Evolutionary conservation across 53 echinoderm and acorn worm species (phyloP), one percentile per base, ranked within the genome.

Genomic region (Holothuria leucospilota): DNA sequence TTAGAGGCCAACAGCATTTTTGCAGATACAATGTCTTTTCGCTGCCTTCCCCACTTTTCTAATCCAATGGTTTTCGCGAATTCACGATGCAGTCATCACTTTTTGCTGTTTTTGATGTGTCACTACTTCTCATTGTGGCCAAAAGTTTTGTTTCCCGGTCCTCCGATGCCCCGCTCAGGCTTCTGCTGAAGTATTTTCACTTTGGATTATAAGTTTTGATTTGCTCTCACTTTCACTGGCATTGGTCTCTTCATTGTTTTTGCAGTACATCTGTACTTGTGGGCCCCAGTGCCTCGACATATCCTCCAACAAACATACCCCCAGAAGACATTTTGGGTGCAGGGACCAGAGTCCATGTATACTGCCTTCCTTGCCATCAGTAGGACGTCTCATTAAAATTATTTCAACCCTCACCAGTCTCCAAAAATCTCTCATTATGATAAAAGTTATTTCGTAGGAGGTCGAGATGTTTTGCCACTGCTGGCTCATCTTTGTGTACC

Each of bases 301-400:
- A 58, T 82, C 85, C 53, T 82, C 41, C 49, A 64, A 68, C 23
- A 58, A 46, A 91, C 83, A 78, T 88, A 91, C 15, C 88, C 80
- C 23, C n/a, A n/a, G n/a, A n/a, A 91, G 85, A 60, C 91, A 91
- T 29, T 85, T 88, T 29, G 91, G 91, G n/a, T n/a, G 58, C 91
- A 91, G 59, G 91, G 88, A 28, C 91, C 91, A 91, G 83, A 91
- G 80, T 91, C 91, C 8, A 46, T 21, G 13, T 51, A 81, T n/a
- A 8, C 21, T 6, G 25, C 46, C 74, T 25, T 46, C 12, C 2
- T 5, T 0, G 9, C 6, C 13, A 2, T 40, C n/a, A n/a, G n/a
- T 21, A 18, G 73, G 73, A 14, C 73, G 41, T 34, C 73, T 16
- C 73, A 73, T 73, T 21, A 73, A 25, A 6, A 73, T 73, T 11